Conservation (phyloP, 2,113 vertebrate species). For the Elephas maximus region DNA sequence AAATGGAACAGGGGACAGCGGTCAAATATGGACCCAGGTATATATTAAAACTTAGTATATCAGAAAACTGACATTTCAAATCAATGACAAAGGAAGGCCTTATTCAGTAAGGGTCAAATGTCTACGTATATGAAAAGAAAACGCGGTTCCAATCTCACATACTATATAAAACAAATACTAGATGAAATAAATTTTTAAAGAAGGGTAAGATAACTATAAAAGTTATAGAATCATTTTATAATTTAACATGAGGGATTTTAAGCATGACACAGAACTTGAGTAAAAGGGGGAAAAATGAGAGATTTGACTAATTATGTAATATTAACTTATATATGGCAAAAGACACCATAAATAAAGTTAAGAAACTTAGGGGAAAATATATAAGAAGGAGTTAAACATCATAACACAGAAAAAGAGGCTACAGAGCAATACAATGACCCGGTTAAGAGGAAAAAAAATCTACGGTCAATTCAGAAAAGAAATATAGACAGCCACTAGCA, state of each 20-base stretch:
- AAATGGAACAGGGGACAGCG: background rate
- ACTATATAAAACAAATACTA: background rate
- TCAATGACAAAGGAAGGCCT: background rate
- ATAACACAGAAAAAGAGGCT: background rate
- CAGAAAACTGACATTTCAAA: background rate
- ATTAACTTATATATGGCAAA: background rate
- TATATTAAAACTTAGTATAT: background rate
- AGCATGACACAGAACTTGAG: background rate
- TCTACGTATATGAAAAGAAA: background rate
- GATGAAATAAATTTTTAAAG: background rate
- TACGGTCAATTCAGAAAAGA: conserved; percentile 22
- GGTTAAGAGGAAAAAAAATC: background rate
- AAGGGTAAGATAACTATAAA: background rate
- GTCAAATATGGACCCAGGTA: background rate
- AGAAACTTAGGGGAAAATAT: background rate
- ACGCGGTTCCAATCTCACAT: background rate
- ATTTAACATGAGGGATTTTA: background rate
- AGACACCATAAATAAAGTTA: background rate
- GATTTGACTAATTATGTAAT: background rate
- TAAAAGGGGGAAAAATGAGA: background rate
- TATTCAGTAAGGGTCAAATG: background rate
- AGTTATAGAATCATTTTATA: background rate
- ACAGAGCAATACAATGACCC: background rate
- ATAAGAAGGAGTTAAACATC: background rate
- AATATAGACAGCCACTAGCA: background rate